Conservation (phyloP, 2,888 invertebrate genomes). For the Clitarchus hookeri region DNA sequence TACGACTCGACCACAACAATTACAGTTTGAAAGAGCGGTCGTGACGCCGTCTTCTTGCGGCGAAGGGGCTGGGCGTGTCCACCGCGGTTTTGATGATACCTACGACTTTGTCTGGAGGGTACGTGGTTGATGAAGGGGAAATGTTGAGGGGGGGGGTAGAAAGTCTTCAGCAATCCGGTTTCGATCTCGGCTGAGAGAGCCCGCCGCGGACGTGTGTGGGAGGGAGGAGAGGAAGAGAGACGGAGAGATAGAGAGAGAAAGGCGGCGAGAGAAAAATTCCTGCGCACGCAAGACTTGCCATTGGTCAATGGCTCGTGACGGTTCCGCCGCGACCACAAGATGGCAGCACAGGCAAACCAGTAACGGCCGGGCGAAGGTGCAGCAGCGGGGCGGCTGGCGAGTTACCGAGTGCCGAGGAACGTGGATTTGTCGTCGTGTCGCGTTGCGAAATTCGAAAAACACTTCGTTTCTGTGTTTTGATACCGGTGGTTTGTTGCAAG, state of each 20-base stretch:
- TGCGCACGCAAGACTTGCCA: neutral
- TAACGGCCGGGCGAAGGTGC: conserved; percentile 7
- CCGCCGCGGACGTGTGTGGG: conserved; percentile 3
- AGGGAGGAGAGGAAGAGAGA: neutral
- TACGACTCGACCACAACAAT: conserved; percentile 2
- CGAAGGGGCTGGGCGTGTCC: neutral
- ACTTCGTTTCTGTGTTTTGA: neutral
- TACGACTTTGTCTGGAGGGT: conserved; percentile 1
- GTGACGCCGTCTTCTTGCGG: neutral
- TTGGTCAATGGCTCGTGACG: conserved; percentile 14
- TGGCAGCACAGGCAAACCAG: neutral
- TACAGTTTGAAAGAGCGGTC: neutral
- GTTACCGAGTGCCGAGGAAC: neutral
- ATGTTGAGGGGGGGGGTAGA: neutral
- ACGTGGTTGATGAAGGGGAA: neutral
- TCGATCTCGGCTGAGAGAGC: neutral
- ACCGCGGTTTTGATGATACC: conserved; percentile 1
- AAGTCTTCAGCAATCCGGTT: conserved; percentile 1
- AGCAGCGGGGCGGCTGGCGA: neutral
- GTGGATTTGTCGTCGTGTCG: neutral
- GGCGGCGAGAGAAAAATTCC: neutral
- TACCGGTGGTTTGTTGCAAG: neutral
- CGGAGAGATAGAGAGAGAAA: neutral
- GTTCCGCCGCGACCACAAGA: conserved; percentile 9
- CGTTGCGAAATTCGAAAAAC: neutral